Percentiles rank a stretch among this genome's conserved stretches.
These are phyloP conservation scores for Oreocharis arfaki DNA, from an alignment of 2,113 vertebrate genomes.

Conservation along the genomic window DNA sequence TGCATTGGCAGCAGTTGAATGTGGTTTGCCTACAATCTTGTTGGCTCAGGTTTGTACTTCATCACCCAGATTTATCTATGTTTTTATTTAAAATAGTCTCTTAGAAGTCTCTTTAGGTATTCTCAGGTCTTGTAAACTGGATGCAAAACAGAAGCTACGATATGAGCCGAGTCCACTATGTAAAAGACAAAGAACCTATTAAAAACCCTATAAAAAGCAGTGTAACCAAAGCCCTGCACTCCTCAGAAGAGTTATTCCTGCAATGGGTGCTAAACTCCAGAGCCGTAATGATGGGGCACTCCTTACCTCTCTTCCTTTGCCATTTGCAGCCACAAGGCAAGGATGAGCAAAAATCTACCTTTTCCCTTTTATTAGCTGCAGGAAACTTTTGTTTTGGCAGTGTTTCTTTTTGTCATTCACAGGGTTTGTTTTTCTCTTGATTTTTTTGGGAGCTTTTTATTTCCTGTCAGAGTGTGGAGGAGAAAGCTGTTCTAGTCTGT, in stretches of 20 bases:
- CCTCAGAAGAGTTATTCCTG: background rate
- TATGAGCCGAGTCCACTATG: background rate
- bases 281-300: background rate
- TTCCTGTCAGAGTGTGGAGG: background rate
- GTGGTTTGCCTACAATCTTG: background rate
- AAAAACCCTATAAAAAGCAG: background rate
- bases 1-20: background rate
- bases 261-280: background rate
- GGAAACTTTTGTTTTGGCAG: background rate
- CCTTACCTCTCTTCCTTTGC: background rate
- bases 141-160: background rate
- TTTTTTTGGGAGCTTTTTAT: slow-evolving; percentile 21
- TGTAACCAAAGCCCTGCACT: background rate
- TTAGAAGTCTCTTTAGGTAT: background rate
- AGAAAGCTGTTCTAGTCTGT: background rate
- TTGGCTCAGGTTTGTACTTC: background rate
- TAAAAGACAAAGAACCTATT: background rate
- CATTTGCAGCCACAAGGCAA: background rate
- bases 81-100: background rate
- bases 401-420: slow-evolving; percentile 5
- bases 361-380: background rate
- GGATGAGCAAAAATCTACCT: background rate
- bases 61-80: background rate
- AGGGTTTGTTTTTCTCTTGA: background rate
- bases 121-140: background rate